A percentile compares a stretch with the other conserved stretches of the same genome.
Evolutionary conservation across 53 echinoderm and acorn worm genomes (phyloP).

Genomic region (Patiria pectinifera): DNA sequence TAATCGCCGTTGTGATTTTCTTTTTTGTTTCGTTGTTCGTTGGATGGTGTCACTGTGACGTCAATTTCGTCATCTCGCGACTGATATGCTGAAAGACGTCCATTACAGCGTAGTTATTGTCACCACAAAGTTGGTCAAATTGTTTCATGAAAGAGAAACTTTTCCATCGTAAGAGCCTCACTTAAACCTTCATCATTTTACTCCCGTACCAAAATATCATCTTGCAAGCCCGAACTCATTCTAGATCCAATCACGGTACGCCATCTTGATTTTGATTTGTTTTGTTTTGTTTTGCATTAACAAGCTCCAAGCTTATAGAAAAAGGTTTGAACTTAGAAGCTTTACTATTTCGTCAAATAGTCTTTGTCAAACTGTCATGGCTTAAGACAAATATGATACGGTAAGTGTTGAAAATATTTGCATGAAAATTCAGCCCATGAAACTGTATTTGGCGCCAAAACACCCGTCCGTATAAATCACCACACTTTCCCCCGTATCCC

Average conservation of each 20-base stretch:
- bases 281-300: not conserved
- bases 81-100: too few relatives aligned
- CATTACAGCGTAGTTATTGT: too few relatives aligned
- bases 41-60: too few relatives aligned
- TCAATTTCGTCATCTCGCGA: too few relatives aligned
- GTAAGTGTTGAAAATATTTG: not conserved
- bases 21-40: too few relatives aligned
- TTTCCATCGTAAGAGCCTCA: not conserved
- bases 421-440: not conserved
- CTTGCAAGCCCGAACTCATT: not conserved
- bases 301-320: not conserved
- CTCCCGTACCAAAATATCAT: not conserved
- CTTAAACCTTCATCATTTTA: not conserved
- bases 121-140: too few relatives aligned
- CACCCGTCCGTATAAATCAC: not conserved
- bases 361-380: not conserved
- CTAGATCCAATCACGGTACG: not conserved
- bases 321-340: not conserved
- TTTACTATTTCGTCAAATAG: not conserved
- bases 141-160: not conserved
- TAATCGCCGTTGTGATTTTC: too few relatives aligned
- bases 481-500: not conserved
- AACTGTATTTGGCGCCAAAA: conserved; percentile 19
- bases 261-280: conserved; percentile 10
- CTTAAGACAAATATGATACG: not conserved